Base-by-base conservation (phyloP, 2,888 invertebrate species). In the Pyrochroa serraticornis region DNA sequence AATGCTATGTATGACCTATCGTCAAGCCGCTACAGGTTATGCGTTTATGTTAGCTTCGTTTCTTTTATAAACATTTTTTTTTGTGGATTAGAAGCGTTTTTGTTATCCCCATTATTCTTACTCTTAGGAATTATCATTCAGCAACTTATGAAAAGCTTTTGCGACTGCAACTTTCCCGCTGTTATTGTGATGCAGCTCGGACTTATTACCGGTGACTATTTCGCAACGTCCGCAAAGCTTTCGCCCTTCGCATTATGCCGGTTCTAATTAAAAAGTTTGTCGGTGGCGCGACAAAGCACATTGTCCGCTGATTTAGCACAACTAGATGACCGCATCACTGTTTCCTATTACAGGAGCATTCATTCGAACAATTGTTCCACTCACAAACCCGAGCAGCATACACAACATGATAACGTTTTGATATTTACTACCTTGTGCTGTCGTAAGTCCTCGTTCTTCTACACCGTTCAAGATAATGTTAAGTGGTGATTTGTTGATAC, bases 401-500 rank as follows among this genome's bases (percentile, higher is more conserved):
- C 46, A 47, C 51, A 48, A 49, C 52, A 43, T 42, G 45, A 47
- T 46, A 57, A 56, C 44, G 39, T 5, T 8, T 22, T 22, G 13
- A 52, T 58, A 63, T 58, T 61, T 61, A 57, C 53, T 44, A 35
- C 51, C 37, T 45, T 13, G 45, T 10, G 43, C 47, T 49, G 48
- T 53, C 43, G 56, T 52, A 62, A 51, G 41, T 52, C 52, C 58
- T 58, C 22, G 58, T 41, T 58, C 52, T 63, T 63, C 55, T 56
- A 54, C 53, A 48, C 49, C 48, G 58, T 53, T 50, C 49, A 58
- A 63, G 63, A 63, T 63, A 63, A 63, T 61, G 58, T 56, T 52
- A 51, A 57, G 58, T 56, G 59, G 63, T 61, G 61, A 63, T 63
- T 63, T 61, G 63, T 63, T 58, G 63, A 58, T 57, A 61, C 59